These are phyloP conservation scores for Leuciscus waleckii DNA, from an alignment of 2,797 vertebrate genomes.

Conservation along the genomic window DNA sequence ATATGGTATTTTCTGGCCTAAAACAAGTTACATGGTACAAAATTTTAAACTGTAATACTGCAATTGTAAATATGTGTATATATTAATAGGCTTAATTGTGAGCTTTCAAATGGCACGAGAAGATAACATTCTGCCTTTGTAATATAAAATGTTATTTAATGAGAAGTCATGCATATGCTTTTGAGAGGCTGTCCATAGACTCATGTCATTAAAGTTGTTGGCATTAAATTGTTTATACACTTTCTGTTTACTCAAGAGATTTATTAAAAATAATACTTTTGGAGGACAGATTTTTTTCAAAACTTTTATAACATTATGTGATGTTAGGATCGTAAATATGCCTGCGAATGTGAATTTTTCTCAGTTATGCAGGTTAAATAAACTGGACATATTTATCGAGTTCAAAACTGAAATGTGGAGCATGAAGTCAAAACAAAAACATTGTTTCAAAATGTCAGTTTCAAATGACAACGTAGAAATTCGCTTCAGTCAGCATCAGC, in stretches of 20 bases:
- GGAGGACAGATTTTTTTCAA: neutral
- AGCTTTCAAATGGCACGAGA: constrained; percentile 6
- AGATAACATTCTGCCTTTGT: neutral
- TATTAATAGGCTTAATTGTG: constrained; percentile 4
- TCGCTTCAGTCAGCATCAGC: neutral
- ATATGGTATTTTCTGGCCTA: neutral
- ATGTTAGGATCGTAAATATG: neutral
- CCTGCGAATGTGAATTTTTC: neutral
- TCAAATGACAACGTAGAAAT: neutral
- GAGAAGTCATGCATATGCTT: neutral
- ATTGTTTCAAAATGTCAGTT: neutral
- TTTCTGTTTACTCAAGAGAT: neutral
- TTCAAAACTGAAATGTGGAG: neutral
- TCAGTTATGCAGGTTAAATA: neutral
- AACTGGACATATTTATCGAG: neutral
- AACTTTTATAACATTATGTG: neutral
- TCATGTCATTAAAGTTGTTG: constrained; percentile 20
- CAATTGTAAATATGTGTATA: constrained; percentile 15
- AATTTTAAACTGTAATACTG: neutral
- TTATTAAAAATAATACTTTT: neutral
- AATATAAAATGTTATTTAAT: constrained; percentile 26
- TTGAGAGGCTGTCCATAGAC: neutral
- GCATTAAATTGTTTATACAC: constrained; percentile 23
- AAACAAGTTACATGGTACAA: constrained; percentile 3
- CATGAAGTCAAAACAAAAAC: neutral